Conservation (phyloP, 2,113 vertebrate species). For the Corapipo altera region DNA sequence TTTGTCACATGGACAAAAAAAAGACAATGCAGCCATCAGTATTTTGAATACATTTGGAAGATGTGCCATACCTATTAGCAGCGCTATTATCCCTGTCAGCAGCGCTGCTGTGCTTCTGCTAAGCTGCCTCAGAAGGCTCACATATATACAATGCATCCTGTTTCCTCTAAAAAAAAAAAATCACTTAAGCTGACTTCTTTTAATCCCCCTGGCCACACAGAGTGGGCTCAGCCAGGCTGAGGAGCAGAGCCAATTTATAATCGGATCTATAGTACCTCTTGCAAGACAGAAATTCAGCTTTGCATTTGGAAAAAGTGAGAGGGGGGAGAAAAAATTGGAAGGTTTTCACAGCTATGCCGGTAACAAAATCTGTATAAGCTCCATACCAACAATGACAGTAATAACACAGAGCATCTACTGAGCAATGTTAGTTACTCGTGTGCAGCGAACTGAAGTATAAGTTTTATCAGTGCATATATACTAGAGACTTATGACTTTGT, state of each 20-base stretch:
- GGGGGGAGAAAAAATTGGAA: neutral
- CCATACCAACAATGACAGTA: neutral
- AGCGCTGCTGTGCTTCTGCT: neutral
- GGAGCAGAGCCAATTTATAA: neutral
- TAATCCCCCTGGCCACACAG: conserved; percentile 33
- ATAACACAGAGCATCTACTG: neutral
- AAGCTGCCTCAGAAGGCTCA: neutral
- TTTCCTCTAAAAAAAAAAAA: neutral
- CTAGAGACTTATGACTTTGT: neutral
- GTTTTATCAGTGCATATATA: neutral
- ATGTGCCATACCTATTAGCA: conserved; percentile 3
- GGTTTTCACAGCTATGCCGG: neutral
- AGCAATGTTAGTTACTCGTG: neutral
- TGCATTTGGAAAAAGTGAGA: neutral
- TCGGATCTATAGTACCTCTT: neutral
- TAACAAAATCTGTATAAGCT: neutral
- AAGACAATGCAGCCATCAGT: neutral
- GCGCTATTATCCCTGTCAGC: neutral
- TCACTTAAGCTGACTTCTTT: conserved; percentile 3
- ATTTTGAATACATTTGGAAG: neutral
- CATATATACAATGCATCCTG: neutral
- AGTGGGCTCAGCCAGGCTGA: neutral
- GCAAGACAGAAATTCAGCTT: neutral
- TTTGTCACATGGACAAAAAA: neutral
- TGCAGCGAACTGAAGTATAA: neutral